A percentile compares a stretch with the other conserved stretches of the same genome.
phyloP scores from a whole-genome alignment of 2,113 vertebrate species.

The Chionomys nivalis region DNA sequence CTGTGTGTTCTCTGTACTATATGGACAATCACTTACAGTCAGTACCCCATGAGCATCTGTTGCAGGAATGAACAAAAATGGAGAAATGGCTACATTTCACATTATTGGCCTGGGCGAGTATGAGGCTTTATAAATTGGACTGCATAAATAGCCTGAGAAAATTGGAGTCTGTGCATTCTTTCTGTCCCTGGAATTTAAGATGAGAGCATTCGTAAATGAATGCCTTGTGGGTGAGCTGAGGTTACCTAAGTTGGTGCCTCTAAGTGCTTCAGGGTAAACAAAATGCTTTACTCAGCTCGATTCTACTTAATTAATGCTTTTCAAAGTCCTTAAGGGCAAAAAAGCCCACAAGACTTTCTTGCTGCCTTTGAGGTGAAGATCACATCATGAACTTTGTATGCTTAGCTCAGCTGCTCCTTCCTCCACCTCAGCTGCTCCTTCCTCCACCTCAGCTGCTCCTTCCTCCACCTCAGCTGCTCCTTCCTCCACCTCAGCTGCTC shows the following conservation, averaged over 20 bases:
- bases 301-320: constrained; percentile 32
- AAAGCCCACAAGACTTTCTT: not conserved
- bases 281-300: not conserved
- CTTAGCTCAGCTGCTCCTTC: not conserved
- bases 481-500: not conserved
- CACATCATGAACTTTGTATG: not conserved
- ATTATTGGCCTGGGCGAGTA: not conserved
- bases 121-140: not conserved
- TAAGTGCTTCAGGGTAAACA: not conserved
- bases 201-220: not conserved
- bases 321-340: not conserved
- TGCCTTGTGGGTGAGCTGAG: not conserved
- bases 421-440: not conserved
- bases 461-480: not conserved
- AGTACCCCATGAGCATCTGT: not conserved
- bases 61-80: not conserved
- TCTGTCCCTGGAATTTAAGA: not conserved
- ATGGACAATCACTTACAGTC: not conserved
- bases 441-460: not conserved
- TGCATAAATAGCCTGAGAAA: not conserved
- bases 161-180: not conserved
- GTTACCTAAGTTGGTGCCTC: not conserved
- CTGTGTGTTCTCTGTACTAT: not conserved
- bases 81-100: not conserved
- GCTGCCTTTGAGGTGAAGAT: not conserved